Percentiles rank a stretch among this genome's conserved stretches.
phyloP scores from a whole-genome alignment of 2,888 invertebrate species.

The Chorisops tibialis region DNA sequence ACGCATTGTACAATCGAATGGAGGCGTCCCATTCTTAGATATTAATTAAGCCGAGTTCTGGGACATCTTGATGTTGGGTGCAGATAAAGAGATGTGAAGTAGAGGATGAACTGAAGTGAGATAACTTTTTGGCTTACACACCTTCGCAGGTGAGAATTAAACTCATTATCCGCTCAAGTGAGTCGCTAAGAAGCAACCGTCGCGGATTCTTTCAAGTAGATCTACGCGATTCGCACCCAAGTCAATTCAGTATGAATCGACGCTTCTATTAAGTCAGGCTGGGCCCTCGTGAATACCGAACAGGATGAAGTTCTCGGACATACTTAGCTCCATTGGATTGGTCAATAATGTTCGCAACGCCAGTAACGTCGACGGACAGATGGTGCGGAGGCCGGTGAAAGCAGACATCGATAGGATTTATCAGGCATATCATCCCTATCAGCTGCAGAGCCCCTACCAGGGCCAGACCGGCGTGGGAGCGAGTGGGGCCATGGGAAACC shows the following conservation, averaged over 20 bases:
- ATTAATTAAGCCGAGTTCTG: no score
- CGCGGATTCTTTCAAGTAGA: neutral
- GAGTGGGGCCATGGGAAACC: constrained; percentile 16
- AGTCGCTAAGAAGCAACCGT: neutral
- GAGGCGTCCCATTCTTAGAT: no score
- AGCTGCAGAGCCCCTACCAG: constrained; percentile 17
- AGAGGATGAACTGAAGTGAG: no score
- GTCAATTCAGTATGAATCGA: constrained; percentile 11
- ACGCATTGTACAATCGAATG: no score
- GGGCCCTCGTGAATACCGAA: neutral
- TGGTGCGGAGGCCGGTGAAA: neutral
- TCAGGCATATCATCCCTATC: constrained; percentile 24
- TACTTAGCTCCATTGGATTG: constrained; percentile 28
- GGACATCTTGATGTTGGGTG: no score
- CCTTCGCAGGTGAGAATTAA: neutral
- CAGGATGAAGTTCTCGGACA: constrained; percentile 27
- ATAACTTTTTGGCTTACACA: no score
- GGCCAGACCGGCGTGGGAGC: constrained; percentile 16
- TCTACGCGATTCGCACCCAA: neutral
- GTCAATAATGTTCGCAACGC: neutral
- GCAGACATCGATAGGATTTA: constrained; percentile 27
- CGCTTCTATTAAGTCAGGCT: constrained; percentile 5
- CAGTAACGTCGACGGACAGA: neutral
- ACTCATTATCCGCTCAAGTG: constrained; percentile 18
- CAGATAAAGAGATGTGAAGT: no score